Conservation (phyloP, 2,797 vertebrate genomes). For the Eupleurogrammus muticus region DNA sequence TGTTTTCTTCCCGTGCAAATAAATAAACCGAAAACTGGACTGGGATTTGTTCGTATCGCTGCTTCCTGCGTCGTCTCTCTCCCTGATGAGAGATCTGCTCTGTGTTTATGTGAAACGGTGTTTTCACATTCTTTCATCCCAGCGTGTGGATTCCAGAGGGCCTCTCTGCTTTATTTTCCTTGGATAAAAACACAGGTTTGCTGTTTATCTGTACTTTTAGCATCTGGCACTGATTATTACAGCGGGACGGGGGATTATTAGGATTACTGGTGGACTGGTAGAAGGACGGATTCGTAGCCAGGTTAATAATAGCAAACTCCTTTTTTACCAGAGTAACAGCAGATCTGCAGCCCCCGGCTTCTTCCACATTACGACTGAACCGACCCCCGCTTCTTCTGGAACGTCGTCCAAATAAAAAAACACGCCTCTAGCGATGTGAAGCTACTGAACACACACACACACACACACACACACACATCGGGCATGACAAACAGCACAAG, state of each 20-base stretch:
- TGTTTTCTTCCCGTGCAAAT: no score
- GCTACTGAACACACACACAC: slow-evolving; percentile 22
- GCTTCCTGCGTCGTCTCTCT: slow-evolving; percentile 35
- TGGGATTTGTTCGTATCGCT: not conserved
- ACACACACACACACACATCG: slow-evolving; percentile 24
- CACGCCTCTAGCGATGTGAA: slow-evolving; percentile 47
- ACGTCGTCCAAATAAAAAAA: slow-evolving; percentile 56
- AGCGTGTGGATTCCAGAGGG: slow-evolving; percentile 73
- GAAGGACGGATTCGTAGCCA: slow-evolving; percentile 67
- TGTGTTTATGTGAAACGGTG: slow-evolving; percentile 52
- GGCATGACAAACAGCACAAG: no score
- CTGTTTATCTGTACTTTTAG: slow-evolving; percentile 80
- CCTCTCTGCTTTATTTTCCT: slow-evolving; percentile 79
- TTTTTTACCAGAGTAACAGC: slow-evolving; percentile 61
- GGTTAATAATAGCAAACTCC: slow-evolving; percentile 80
- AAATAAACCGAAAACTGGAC: no score
- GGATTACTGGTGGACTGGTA: slow-evolving; percentile 79
- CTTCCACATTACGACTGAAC: slow-evolving; percentile 58
- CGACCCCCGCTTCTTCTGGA: slow-evolving; percentile 50
- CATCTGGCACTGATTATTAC: slow-evolving; percentile 82
- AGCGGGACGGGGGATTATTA: slow-evolving; percentile 81
- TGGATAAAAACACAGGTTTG: slow-evolving; percentile 79
- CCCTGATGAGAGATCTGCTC: slow-evolving; percentile 52
- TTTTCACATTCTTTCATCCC: slow-evolving; percentile 79
- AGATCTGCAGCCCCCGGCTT: slow-evolving; percentile 62